These are phyloP conservation scores for Sebastiscus tertius DNA, from an alignment of 2,797 vertebrate species.

Conservation along the genomic window DNA sequence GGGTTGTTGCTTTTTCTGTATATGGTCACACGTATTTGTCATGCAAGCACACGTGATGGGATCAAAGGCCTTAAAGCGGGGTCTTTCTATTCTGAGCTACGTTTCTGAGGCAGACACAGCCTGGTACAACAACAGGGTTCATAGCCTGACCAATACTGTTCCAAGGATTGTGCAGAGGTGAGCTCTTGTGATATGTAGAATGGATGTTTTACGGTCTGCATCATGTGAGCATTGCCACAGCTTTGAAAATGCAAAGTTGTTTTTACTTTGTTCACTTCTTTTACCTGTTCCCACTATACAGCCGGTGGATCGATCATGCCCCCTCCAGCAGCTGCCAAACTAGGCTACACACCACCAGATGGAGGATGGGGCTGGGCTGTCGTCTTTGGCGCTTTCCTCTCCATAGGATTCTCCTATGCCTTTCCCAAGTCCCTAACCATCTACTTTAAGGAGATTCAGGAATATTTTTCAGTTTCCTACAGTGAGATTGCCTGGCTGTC, in stretches of 20 bases:
- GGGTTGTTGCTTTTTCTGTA: slow-evolving; percentile 12
- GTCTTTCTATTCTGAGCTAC: slow-evolving; percentile 11
- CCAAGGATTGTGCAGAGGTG: slow-evolving; percentile 42
- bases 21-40: slow-evolving; percentile 33
- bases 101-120: background rate
- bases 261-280: slow-evolving; percentile 35
- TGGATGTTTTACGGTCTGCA: background rate
- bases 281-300: slow-evolving; percentile 33
- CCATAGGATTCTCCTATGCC: slow-evolving; percentile 87
- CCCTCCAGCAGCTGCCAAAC: slow-evolving; percentile 55
- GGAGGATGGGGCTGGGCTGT: slow-evolving; percentile 86
- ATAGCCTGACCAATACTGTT: slow-evolving; percentile 6
- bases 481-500: slow-evolving; percentile 85
- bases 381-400: slow-evolving; percentile 82
- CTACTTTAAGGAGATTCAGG: slow-evolving; percentile 91
- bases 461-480: slow-evolving; percentile 88
- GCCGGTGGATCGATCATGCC: slow-evolving; percentile 75
- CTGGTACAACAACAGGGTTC: slow-evolving; percentile 20
- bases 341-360: slow-evolving; percentile 80
- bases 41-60: slow-evolving; percentile 59
- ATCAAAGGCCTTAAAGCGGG: slow-evolving; percentile 61
- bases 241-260: slow-evolving; percentile 23
- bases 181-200: slow-evolving; percentile 18
- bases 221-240: background rate
- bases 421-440: slow-evolving; percentile 88